A percentile compares a stretch with the other conserved stretches of the same genome.
These are phyloP conservation scores for Dinomys branickii DNA, from an alignment of 2,113 vertebrate species.

Conservation along the genomic window DNA sequence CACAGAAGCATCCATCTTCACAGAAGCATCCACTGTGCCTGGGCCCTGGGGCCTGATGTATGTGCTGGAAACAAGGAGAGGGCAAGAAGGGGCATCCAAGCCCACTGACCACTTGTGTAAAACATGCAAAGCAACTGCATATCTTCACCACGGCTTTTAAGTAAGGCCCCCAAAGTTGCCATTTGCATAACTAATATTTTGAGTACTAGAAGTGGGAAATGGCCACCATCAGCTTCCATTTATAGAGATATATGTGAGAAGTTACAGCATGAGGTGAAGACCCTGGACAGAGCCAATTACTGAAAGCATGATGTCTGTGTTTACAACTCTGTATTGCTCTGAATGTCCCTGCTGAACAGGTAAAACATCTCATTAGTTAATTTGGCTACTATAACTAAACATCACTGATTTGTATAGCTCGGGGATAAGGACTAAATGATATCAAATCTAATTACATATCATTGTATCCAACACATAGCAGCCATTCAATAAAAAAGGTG, in stretches of 20 bases:
- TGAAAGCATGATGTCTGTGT: not conserved
- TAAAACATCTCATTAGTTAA: not conserved
- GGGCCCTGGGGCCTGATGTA: constrained; percentile 56
- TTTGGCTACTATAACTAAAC: not conserved
- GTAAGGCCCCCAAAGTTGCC: not conserved
- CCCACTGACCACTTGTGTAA: not conserved
- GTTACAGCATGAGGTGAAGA: not conserved
- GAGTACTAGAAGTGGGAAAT: not conserved
- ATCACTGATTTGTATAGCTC: not conserved
- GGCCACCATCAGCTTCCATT: not conserved
- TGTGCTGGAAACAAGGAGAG: not conserved
- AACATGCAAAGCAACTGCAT: not conserved
- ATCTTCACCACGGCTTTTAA: constrained; percentile 9
- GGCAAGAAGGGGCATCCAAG: not conserved
- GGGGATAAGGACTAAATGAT: not conserved
- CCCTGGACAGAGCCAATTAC: not conserved
- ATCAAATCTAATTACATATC: not conserved
- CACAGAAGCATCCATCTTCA: constrained; percentile 23
- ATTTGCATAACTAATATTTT: not conserved
- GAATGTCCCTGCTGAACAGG: not conserved
- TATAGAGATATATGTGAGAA: not conserved
- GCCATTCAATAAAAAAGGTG: not conserved
- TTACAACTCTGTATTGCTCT: not conserved
- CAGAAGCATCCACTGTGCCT: constrained; percentile 19
- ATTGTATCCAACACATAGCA: not conserved